Base-by-base conservation (phyloP, 2,888 invertebrate genomes). In the Acrobasis repandana region DNA sequence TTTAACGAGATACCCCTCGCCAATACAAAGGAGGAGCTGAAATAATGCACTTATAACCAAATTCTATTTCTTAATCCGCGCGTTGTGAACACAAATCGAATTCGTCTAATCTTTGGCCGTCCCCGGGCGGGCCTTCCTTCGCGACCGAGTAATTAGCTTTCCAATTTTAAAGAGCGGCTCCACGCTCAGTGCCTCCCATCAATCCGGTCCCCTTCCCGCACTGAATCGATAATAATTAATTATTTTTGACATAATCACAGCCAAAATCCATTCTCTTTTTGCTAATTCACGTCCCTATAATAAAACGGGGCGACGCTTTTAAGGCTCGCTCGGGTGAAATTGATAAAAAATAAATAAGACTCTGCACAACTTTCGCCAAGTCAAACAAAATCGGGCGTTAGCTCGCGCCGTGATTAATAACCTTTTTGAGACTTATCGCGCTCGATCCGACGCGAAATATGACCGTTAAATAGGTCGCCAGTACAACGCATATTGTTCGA, bases 161-260 rank as follows among this genome's bases (percentile, higher is more conserved):
- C 80, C 78, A 82, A 87, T 88, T 88, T 87, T 87, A 87, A 88
- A 88, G 82, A 88, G 85, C 82, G 81, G 64, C 81, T 80, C 80
- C 75, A 73, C 80, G 76, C 75, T 76, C 79, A 63, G 74, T 78
- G 77, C 74, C 79, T 76, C 78, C 83, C 88, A 83, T 90, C 91
- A 88, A 87, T 86, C 86, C 83, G 72, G 84, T 80, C 88, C 88
- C 88, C 85, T 81, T 82, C 80, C 76, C 82, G 80, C 74, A 72
- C 76, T 75, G 83, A 93, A 93, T 94, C 94, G 93, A 93, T 93
- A 93, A 93, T 94, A 94, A 94, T 94, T 94, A 94, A 94, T 94
- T 94, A 94, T 94, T 94, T 94, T 94, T 94, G 94, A 94, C 94
- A 93, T 94, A 94, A 94, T 94, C 94, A 93, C 93, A 83, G 88